Percentiles rank a stretch among this genome's conserved stretches.
These are phyloP conservation scores for Sturnira hondurensis DNA, from an alignment of 2,113 vertebrate species.

Conservation along the genomic window DNA sequence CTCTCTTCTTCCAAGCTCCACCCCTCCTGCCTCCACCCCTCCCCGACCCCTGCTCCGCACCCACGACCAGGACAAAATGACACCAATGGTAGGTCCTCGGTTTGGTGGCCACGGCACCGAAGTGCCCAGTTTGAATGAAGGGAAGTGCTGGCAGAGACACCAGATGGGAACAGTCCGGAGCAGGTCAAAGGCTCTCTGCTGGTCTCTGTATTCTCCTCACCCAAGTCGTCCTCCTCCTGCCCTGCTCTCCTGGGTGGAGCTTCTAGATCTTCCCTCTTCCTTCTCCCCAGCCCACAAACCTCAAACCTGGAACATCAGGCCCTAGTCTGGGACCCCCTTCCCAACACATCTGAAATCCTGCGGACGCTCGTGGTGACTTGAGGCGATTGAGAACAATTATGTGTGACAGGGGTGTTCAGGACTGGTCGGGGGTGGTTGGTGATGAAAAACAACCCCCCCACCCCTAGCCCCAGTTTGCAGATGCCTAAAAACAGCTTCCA, in stretches of 20 bases:
- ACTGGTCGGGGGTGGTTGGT: too few relatives aligned
- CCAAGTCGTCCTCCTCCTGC: neutral
- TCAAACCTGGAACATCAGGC: neutral
- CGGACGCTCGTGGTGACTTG: neutral
- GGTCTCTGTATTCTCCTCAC: accelerated
- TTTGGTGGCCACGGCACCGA: neutral
- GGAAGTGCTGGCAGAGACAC: neutral
- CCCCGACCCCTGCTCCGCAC: neutral
- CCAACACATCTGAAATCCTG: neutral
- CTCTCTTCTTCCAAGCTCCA: neutral
- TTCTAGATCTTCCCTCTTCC: neutral
- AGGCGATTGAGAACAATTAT: neutral
- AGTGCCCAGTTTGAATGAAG: accelerated
- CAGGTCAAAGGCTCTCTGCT: neutral
- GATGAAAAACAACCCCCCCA: neutral
- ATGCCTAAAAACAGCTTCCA: neutral
- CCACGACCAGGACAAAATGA: neutral
- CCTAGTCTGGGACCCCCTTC: neutral
- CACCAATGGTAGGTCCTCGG: too few relatives aligned
- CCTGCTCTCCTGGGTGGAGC: neutral
- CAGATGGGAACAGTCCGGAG: accelerated
- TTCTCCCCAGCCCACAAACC: neutral
- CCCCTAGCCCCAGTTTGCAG: neutral
- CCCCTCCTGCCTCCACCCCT: too few relatives aligned
- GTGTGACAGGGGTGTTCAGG: neutral